These are phyloP conservation scores for Peromyscus maniculatus DNA, from an alignment of 2,113 vertebrate species.

Conservation along the genomic window DNA sequence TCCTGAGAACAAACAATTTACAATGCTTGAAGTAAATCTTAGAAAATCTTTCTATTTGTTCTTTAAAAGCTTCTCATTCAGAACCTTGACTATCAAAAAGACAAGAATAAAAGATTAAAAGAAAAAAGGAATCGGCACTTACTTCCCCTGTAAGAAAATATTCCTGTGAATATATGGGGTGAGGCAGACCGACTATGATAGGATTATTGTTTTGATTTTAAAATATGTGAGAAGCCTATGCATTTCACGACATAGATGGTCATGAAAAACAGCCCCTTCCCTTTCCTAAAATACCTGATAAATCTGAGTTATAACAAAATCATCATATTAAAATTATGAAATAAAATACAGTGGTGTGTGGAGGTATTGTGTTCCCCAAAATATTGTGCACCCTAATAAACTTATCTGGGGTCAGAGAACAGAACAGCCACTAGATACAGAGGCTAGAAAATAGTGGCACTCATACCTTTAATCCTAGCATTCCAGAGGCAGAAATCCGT, in stretches of 20 bases:
- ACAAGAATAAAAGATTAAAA: slow-evolving; percentile 22
- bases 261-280: neutral
- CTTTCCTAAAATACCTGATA: neutral
- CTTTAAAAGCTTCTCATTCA: neutral
- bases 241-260: slow-evolving; percentile 3
- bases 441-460: too few species aligned
- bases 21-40: neutral
- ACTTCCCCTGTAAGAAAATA: neutral
- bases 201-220: slow-evolving; percentile 30
- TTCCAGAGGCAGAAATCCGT: too few species aligned
- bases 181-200: neutral
- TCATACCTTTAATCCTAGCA: too few species aligned
- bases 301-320: neutral
- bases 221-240: neutral
- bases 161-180: neutral
- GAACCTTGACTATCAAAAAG: neutral
- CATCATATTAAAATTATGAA: slow-evolving; percentile 31
- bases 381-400: too few species aligned
- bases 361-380: too few species aligned
- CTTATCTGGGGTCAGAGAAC: too few species aligned
- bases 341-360: neutral
- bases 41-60: slow-evolving; percentile 19
- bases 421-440: too few species aligned
- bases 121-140: neutral
- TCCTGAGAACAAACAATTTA: neutral